phyloP scores from a whole-genome alignment of 2,888 invertebrate genomes.

The Microlaimidae sp. region DNA sequence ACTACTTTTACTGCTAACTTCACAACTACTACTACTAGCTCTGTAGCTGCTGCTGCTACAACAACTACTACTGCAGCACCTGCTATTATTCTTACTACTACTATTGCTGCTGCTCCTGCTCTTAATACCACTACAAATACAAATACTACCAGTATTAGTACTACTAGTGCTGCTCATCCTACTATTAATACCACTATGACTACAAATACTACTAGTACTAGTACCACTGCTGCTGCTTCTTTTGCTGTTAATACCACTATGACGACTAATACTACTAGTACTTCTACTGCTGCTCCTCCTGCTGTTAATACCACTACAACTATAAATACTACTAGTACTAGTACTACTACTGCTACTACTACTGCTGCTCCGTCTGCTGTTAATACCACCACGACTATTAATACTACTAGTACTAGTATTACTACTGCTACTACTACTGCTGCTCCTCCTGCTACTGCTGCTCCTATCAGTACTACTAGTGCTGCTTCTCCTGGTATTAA shows the following conservation, averaged over 20 bases:
- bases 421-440: too few species aligned
- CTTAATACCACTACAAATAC: slow-evolving; percentile 6
- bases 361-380: neutral
- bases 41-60: slow-evolving; percentile 8
- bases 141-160: slow-evolving; percentile 4
- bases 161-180: neutral
- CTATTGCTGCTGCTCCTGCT: neutral
- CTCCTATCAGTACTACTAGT: neutral
- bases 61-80: slow-evolving; percentile 10
- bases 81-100: neutral
- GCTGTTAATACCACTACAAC: neutral
- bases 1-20: slow-evolving; percentile 13
- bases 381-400: neutral
- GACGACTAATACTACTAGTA: neutral
- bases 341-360: neutral
- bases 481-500: neutral
- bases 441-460: neutral
- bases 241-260: neutral
- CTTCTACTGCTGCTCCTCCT: neutral
- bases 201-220: slow-evolving; percentile 9
- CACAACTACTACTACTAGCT: slow-evolving; percentile 5
- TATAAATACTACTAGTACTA: too few species aligned
- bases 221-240: slow-evolving; percentile 10
- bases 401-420: too few species aligned
- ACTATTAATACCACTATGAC: slow-evolving; percentile 5